These are phyloP conservation scores for Cheilosia pagana DNA, from an alignment of 2,888 invertebrate species.

Conservation along the genomic window DNA sequence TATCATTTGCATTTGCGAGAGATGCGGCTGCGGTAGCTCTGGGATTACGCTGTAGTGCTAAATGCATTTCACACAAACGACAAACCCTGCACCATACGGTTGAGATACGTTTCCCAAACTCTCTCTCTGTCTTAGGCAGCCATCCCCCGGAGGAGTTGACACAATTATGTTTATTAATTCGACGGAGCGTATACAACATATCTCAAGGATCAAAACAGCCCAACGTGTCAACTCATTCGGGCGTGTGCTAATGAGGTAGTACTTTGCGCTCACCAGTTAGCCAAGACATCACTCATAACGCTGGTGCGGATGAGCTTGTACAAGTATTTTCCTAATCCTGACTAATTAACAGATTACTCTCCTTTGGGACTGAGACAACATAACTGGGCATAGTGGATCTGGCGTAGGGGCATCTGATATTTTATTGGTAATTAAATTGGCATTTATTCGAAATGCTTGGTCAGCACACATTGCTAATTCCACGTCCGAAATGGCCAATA, in stretches of 20 bases:
- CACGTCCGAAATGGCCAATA: constrained; percentile 13
- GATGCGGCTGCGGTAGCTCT: constrained; percentile 36
- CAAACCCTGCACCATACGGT: not conserved
- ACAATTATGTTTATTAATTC: constrained; percentile 45
- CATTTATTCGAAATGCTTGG: constrained; percentile 6
- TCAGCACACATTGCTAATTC: constrained; percentile 4
- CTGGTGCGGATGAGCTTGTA: not conserved
- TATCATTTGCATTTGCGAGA: constrained; percentile 44
- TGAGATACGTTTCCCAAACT: too few species aligned
- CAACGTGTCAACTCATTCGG: constrained; percentile 32
- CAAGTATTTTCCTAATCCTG: not conserved
- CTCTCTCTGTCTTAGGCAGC: too few species aligned
- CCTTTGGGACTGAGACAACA: not conserved
- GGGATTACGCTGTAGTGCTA: constrained; percentile 44
- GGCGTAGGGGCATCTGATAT: not conserved
- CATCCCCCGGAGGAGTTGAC: not conserved
- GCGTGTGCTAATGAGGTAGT: constrained; percentile 40
- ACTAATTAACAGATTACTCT: constrained; percentile 14
- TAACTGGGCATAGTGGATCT: not conserved
- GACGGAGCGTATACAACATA: not conserved
- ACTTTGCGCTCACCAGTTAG: not conserved
- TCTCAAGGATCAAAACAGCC: constrained; percentile 22
- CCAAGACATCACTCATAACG: not conserved
- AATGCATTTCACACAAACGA: constrained; percentile 47
- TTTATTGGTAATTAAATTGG: constrained; percentile 27